Evolutionary conservation across 2,113 vertebrate genomes (phyloP).

Genomic region (Tinamus guttatus): DNA sequence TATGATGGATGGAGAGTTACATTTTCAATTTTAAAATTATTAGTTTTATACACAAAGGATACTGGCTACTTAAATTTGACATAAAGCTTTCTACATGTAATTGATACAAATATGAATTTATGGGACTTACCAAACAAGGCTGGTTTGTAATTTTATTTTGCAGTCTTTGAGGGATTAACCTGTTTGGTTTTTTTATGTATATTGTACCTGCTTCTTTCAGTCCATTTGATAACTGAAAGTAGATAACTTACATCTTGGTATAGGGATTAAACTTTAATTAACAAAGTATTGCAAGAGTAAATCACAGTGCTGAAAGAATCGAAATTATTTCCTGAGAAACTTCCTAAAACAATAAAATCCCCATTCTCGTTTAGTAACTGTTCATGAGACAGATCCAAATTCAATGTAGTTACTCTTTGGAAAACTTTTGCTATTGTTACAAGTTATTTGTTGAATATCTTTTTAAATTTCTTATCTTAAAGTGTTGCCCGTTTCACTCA

Average conservation of each 20-base stretch:
- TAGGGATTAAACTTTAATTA: background rate
- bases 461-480: background rate
- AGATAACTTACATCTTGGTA: background rate
- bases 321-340: background rate
- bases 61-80: background rate
- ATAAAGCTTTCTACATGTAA: background rate
- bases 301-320: background rate
- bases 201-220: background rate
- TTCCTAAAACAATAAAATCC: background rate
- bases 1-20: background rate
- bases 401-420: background rate
- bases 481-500: background rate
- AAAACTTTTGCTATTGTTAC: background rate
- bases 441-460: background rate
- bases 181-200: background rate
- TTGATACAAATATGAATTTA: background rate
- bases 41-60: background rate
- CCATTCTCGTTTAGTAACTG: accelerated
- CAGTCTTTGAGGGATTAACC: background rate
- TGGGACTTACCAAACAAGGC: background rate
- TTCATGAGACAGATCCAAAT: background rate
- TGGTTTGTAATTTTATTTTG: background rate
- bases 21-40: background rate
- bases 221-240: background rate
- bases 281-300: background rate